Evolutionary conservation across 92 coral and sea anemone genomes (phyloP).

Genomic region (Zoanthus sociatus): DNA sequence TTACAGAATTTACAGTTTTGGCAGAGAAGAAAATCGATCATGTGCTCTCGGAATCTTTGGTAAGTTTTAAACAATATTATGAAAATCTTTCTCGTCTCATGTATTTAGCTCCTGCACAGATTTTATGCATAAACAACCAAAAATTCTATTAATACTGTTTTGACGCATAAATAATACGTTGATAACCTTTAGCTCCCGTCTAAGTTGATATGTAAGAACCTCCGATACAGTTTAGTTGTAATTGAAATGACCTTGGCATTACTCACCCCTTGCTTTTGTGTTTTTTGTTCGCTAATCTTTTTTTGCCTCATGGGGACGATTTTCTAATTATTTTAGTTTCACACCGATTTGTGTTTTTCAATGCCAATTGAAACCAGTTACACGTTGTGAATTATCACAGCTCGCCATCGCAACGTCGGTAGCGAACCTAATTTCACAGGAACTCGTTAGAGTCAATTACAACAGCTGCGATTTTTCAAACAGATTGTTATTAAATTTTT

Average conservation of each 20-base stretch:
- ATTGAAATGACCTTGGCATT: conserved; percentile 26
- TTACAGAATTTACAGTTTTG: conserved; percentile 88
- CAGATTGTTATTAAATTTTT: neutral
- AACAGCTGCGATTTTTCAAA: neutral
- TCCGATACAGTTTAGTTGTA: neutral
- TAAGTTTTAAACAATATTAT: conserved; percentile 55
- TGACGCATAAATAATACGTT: neutral
- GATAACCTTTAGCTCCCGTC: conserved; percentile 18
- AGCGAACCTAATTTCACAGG: neutral
- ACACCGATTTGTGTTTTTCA: neutral
- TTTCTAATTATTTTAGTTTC: neutral
- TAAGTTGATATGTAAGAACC: neutral
- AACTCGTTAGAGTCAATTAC: neutral
- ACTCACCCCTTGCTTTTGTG: neutral
- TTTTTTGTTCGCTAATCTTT: neutral
- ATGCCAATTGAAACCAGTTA: neutral
- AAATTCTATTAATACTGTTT: neutral
- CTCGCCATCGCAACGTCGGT: neutral
- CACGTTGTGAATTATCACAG: neutral
- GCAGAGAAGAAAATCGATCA: conserved; percentile 95
- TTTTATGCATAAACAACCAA: no score
- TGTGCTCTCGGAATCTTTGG: conserved; percentile 92
- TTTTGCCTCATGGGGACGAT: neutral
- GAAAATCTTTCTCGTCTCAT: neutral
- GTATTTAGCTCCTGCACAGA: neutral